Conservation (phyloP, 2,113 vertebrate species). For the Larimichthys polyactis region DNA sequence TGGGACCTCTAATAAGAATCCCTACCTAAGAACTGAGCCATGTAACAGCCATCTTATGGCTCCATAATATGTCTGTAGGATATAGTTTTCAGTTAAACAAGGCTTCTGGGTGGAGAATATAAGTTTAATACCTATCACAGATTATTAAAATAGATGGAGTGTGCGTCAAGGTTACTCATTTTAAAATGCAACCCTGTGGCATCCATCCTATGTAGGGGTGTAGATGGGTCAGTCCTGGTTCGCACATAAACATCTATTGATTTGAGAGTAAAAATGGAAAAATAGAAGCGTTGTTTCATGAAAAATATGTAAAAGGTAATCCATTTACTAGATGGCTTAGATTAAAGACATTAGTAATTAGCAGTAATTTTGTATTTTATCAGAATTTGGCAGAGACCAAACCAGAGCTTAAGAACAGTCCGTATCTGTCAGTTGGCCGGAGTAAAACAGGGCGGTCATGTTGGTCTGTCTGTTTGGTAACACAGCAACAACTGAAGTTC, state of each 20-base stretch:
- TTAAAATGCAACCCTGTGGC: background rate
- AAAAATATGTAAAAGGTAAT: background rate
- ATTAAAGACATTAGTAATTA: too few relatives aligned
- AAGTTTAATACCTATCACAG: conserved; percentile 22
- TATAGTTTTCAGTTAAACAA: conserved; percentile 3
- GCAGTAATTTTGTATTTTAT: too few relatives aligned
- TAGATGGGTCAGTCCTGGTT: background rate
- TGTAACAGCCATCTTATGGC: conserved; percentile 42
- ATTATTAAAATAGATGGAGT: conserved; percentile 41
- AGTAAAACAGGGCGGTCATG: too few relatives aligned
- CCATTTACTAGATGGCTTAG: too few relatives aligned
- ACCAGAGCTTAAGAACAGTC: too few relatives aligned
- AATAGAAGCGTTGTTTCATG: background rate
- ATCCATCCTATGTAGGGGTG: background rate
- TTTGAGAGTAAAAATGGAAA: background rate
- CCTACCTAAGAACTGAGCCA: conserved; percentile 37
- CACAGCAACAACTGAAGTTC: too few relatives aligned
- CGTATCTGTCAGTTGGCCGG: too few relatives aligned
- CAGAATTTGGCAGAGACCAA: too few relatives aligned
- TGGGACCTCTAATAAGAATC: conserved; percentile 27
- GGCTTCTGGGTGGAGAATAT: conserved; percentile 25
- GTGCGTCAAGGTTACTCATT: background rate
- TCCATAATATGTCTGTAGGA: conserved; percentile 6
- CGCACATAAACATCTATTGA: background rate
- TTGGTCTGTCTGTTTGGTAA: too few relatives aligned